Conservation (phyloP, 2,113 vertebrate species). For the Neotragus moschatus region DNA sequence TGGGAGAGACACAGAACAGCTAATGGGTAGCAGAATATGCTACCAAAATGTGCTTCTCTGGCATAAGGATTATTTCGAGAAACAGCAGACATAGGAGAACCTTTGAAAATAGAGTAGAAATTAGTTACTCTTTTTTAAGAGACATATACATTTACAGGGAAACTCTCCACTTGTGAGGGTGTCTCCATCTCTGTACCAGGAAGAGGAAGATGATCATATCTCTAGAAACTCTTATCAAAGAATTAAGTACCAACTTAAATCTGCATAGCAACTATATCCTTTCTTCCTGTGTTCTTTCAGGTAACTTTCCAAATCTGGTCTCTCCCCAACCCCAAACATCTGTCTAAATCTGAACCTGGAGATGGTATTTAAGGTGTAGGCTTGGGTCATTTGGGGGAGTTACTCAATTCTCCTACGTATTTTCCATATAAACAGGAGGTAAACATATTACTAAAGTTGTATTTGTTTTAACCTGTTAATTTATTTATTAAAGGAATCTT, state of each 20-base stretch:
- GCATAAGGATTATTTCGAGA: background rate
- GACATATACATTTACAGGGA: background rate
- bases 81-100: background rate
- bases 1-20: background rate
- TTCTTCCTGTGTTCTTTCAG: background rate
- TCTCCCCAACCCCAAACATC: background rate
- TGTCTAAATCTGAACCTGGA: background rate
- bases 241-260: background rate
- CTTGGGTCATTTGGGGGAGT: background rate
- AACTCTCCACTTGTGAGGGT: background rate
- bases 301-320: background rate
- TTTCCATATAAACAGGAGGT: background rate
- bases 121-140: background rate
- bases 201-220: background rate
- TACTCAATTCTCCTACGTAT: background rate
- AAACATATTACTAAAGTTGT: background rate
- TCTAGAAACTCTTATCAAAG: background rate
- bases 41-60: background rate
- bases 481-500: background rate
- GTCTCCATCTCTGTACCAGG: background rate
- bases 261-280: background rate
- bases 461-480: background rate
- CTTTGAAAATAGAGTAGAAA: background rate
- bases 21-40: background rate
- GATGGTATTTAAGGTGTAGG: background rate